Evolutionary conservation across 2,888 invertebrate species (phyloP), one percentile per base, ranked within the genome.

Genomic region (Microctonus brassicae): DNA sequence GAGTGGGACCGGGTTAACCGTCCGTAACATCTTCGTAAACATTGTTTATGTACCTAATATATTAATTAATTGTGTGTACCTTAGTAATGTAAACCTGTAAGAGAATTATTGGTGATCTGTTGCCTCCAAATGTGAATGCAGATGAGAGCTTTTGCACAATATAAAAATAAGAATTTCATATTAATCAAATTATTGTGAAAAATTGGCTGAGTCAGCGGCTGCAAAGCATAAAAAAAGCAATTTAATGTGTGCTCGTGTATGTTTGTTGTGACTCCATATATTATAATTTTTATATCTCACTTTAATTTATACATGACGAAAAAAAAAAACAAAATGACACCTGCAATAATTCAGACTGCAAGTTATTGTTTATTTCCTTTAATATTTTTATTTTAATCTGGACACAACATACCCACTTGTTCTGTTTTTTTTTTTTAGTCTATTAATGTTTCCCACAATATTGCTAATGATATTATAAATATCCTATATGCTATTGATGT

Each of bases 1-100:
- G 2, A 47, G 47, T 47, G 47, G 17, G 33, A 78, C 76, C 79
- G 80, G 75, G 76, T 75, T 70, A 36, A 26, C 58, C 47, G 66
- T 65, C 73, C 67, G 73, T 70, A 47, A 72, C 63, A 72, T 72
- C 34, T 72, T 47, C 57, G 39, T 65, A 34, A 55, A 29, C 3
- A 34, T 58, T 58, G 20, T 58, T 58, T 34, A 58, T 33, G 17
- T 33, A 34, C 17, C n/a, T n/a, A n/a, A n/a, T n/a, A n/a, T n/a
- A 29, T 57, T 10, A 53, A 55, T 24, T 55, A 13, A 20, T 17
- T 58, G 17, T 47, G 47, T 17, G 17, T n/a, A 47, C 47, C 47
- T 47, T 7, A 47, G 47, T 47, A 47, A 47, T 47, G 7, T 47
- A n/a, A 17, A 47, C 58, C 58, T 17, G 17, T 58, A 58, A 58